Percentiles rank a stretch among this genome's conserved stretches.
Evolutionary conservation across 2,113 vertebrate species (phyloP).

Genomic region (Oxygymnocypris stewartii): DNA sequence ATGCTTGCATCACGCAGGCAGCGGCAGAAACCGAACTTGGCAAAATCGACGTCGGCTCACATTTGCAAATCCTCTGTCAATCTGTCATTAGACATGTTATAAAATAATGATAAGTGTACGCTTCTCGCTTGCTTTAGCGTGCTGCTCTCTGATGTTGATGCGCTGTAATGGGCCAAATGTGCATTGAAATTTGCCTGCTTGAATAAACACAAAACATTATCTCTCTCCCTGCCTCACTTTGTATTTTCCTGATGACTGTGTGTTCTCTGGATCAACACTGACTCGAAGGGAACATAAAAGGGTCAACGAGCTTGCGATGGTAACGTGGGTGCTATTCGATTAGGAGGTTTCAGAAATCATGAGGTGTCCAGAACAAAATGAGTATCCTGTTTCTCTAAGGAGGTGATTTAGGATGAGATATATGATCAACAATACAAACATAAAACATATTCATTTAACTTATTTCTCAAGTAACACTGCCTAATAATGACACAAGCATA

Average conservation of each 20-base stretch:
- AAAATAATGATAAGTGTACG: slow-evolving; percentile 93
- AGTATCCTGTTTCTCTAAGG: not conserved
- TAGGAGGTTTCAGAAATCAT: not conserved
- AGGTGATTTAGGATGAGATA: not conserved
- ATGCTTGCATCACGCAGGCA: slow-evolving; percentile 85
- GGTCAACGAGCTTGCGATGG: slow-evolving; percentile 63
- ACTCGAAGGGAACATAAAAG: slow-evolving; percentile 66
- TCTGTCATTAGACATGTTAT: slow-evolving; percentile 99
- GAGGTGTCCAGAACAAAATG: not conserved
- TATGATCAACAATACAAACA: not conserved
- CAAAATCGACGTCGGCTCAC: slow-evolving; percentile 87
- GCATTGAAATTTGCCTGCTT: slow-evolving; percentile 91
- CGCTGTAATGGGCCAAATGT: slow-evolving; percentile 92
- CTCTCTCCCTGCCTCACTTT: slow-evolving; percentile 87
- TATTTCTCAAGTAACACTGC: not conserved
- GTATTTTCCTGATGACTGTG: slow-evolving; percentile 82
- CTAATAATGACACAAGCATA: not conserved
- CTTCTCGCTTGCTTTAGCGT: slow-evolving; percentile 85
- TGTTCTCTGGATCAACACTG: slow-evolving; percentile 83
- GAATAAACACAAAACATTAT: slow-evolving; percentile 94
- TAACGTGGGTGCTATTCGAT: not conserved
- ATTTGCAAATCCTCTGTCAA: slow-evolving; percentile 95
- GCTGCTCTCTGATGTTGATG: slow-evolving; percentile 87
- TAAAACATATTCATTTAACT: not conserved
- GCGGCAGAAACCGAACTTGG: slow-evolving; percentile 85